These are phyloP conservation scores for Drosophila lacertosa DNA, from an alignment of 1,140 invertebrate genomes.

Conservation along the genomic window DNA sequence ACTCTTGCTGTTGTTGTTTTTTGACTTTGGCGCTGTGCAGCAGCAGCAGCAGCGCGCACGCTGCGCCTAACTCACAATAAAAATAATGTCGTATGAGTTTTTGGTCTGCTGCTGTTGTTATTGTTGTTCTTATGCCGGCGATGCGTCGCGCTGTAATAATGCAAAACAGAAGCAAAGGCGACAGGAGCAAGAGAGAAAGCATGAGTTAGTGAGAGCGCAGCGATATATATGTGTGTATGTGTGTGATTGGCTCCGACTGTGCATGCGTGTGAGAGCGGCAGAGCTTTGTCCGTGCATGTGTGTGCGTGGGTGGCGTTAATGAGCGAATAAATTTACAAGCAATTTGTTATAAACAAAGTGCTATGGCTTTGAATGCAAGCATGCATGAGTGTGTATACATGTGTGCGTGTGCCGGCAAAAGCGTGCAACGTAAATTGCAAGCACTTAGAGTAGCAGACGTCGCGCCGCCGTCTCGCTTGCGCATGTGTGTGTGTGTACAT, in stretches of 20 bases:
- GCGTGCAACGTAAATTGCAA: conserved; percentile 42
- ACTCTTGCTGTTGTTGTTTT: conserved; percentile 21
- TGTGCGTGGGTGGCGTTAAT: conserved; percentile 44
- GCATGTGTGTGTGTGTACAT: neutral
- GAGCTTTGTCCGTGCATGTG: conserved; percentile 10
- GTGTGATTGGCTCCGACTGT: conserved; percentile 14
- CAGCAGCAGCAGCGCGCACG: conserved; percentile 42
- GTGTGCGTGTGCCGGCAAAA: conserved; percentile 34
- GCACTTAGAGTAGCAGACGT: conserved; percentile 34
- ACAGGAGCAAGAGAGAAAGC: conserved; percentile 25
- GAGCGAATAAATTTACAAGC: conserved; percentile 36
- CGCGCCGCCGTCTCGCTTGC: conserved; percentile 31
- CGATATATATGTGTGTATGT: conserved; percentile 14
- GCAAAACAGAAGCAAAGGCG: conserved; percentile 42
- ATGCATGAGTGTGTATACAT: neutral
- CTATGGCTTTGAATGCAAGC: conserved; percentile 25
- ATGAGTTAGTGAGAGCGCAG: conserved; percentile 42
- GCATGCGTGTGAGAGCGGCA: conserved; percentile 29
- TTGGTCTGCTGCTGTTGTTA: conserved; percentile 19
- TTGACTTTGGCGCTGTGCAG: conserved; percentile 13
- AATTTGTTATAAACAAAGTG: conserved; percentile 64
- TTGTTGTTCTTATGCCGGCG: conserved; percentile 35
- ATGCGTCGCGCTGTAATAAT: conserved; percentile 49
- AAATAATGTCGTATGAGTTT: conserved; percentile 37
- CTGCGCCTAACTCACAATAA: conserved; percentile 45